These are phyloP conservation scores for Taenioides sp. DNA, from an alignment of 2,797 vertebrate species.

Conservation along the genomic window DNA sequence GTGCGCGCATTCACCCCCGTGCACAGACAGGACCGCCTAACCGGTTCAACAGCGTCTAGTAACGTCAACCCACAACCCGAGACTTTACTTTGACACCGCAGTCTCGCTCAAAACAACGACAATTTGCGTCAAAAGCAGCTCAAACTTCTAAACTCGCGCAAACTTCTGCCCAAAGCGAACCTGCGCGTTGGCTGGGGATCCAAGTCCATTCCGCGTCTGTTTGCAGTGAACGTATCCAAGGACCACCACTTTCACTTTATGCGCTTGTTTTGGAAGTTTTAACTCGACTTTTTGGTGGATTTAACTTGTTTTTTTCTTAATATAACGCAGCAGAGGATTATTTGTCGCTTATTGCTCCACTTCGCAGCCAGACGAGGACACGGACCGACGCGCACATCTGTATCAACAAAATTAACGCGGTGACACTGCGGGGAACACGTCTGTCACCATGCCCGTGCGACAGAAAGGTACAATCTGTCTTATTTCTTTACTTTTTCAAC, in stretches of 20 bases:
- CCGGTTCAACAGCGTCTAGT: conserved; percentile 59
- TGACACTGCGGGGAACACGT: conserved; percentile 8
- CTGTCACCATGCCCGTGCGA: conserved; percentile 65
- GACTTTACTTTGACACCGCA: conserved; percentile 29
- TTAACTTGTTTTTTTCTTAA: neutral
- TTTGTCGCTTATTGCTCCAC: conserved; percentile 36
- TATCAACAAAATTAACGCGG: conserved; percentile 28
- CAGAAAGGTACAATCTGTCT: conserved; percentile 64
- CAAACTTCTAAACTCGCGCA: neutral
- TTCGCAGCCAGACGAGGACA: conserved; percentile 43
- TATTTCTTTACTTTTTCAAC: neutral
- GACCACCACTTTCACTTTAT: neutral
- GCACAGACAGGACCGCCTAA: conserved; percentile 19
- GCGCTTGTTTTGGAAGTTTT: neutral
- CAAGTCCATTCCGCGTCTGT: conserved; percentile 38
- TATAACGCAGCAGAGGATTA: neutral
- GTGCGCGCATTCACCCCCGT: conserved; percentile 25
- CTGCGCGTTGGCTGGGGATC: conserved; percentile 20
- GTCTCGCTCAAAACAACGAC: neutral
- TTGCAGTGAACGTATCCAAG: neutral
- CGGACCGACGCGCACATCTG: conserved; percentile 57
- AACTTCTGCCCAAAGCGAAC: neutral
- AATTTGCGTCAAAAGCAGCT: neutral
- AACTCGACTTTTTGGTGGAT: neutral
- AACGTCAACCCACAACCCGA: conserved; percentile 20